These are phyloP conservation scores for Leptopilina boulardi DNA, from an alignment of 1,140 invertebrate species.

Conservation along the genomic window DNA sequence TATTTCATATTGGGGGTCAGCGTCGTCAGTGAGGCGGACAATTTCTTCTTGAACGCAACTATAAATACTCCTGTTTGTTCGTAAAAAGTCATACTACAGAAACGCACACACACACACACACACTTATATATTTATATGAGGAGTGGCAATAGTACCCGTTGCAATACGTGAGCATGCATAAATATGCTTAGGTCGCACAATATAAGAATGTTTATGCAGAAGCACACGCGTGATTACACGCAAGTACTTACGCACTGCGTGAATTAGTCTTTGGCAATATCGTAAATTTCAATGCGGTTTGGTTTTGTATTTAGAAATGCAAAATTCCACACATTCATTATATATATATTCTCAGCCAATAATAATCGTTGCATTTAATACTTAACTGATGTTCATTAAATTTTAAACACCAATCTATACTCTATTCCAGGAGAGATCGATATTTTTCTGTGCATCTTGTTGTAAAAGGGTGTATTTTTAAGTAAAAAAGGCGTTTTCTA, in stretches of 20 bases:
- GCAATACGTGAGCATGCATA: slow-evolving; percentile 20
- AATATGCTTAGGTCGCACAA: slow-evolving; percentile 6
- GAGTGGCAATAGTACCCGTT: slow-evolving; percentile 30
- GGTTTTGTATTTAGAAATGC: no score
- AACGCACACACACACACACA: no score
- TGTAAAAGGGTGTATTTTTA: no score
- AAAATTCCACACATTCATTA: no score
- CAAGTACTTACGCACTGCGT: slow-evolving; percentile 9
- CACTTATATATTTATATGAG: neutral
- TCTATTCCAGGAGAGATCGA: no score
- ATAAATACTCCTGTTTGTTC: slow-evolving; percentile 14
- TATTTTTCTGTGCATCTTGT: no score
- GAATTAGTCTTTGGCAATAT: neutral
- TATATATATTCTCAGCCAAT: no score
- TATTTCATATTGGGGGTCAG: slow-evolving; percentile 28
- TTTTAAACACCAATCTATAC: no score
- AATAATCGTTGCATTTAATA: no score
- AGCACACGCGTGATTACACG: slow-evolving; percentile 18
- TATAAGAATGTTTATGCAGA: slow-evolving; percentile 26
- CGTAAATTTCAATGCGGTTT: no score
- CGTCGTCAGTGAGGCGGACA: slow-evolving; percentile 27
- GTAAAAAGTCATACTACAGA: slow-evolving; percentile 32
- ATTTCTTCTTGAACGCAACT: slow-evolving; percentile 17
- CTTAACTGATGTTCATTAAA: no score
- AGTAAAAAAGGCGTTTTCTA: no score